Conservation (phyloP, 2,113 vertebrate genomes). For the Verasper variegatus region DNA sequence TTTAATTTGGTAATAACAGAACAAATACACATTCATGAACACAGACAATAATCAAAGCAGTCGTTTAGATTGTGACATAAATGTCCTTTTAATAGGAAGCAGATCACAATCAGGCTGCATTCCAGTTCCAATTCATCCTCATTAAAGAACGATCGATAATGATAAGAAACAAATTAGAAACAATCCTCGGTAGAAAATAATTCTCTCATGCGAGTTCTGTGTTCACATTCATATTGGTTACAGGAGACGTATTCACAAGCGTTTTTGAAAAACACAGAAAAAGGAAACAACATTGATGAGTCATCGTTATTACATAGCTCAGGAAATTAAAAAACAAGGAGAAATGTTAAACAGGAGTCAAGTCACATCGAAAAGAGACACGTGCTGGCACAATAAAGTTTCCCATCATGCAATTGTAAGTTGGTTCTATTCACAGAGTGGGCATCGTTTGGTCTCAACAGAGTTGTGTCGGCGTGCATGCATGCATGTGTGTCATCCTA, state of each 20-base stretch:
- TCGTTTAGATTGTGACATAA: conserved; percentile 65
- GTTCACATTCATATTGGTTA: conserved; percentile 78
- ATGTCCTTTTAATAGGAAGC: conserved; percentile 84
- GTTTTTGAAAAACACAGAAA: conserved; percentile 15
- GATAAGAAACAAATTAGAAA: conserved; percentile 83
- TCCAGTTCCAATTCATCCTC: conserved; percentile 72
- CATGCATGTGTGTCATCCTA: conserved; percentile 77
- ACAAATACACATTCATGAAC: not conserved
- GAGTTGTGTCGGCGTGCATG: conserved; percentile 74
- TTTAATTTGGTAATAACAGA: not conserved
- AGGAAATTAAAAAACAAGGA: conserved; percentile 41
- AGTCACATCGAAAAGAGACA: conserved; percentile 73
- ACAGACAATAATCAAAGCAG: conserved; percentile 10
- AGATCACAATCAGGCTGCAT: conserved; percentile 81
- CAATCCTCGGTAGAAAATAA: conserved; percentile 84
- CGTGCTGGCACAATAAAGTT: conserved; percentile 79
- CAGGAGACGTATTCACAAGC: conserved; percentile 78
- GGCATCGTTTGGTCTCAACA: conserved; percentile 67
- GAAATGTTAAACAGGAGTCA: conserved; percentile 33
- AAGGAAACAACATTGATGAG: conserved; percentile 44
- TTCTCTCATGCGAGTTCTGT: conserved; percentile 82
- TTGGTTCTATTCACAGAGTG: conserved; percentile 77
- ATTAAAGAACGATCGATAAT: conserved; percentile 75
- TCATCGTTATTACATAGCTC: conserved; percentile 57
- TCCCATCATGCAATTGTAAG: conserved; percentile 81